Conservation (phyloP, 23 tunicate species). For the Trididemnum clinides region DNA sequence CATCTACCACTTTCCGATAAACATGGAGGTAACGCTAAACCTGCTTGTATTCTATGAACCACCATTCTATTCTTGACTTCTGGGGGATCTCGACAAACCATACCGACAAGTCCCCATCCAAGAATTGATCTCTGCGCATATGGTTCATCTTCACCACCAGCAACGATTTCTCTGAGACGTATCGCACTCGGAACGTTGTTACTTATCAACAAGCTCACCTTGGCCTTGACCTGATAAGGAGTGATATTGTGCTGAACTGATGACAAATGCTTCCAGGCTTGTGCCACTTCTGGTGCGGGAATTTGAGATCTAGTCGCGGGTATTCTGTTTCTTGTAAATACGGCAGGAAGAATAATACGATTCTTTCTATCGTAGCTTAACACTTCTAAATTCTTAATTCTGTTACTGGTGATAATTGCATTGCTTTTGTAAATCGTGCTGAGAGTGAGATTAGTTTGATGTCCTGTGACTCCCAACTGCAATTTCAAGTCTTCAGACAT, state of each 20-base stretch:
- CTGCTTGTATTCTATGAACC: no score
- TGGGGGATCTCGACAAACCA: no score
- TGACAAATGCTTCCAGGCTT: neutral
- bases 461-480: neutral
- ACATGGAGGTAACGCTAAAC: no score
- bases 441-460: neutral
- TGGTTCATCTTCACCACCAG: constrained; percentile 14
- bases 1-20: no score
- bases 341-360: neutral
- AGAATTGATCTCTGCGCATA: no score
- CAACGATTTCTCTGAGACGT: neutral
- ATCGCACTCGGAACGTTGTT: neutral
- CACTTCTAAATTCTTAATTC: neutral
- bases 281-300: neutral
- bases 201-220: neutral
- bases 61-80: no score
- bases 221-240: neutral
- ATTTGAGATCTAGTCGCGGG: neutral
- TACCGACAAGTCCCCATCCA: no score
- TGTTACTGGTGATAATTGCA: neutral
- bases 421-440: neutral
- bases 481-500: neutral
- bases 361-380: neutral
- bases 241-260: no score
- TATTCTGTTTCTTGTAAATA: neutral